Percentiles rank a stretch among this genome's conserved stretches.
These are phyloP conservation scores for Brachyalestes nurse DNA, from an alignment of 2,797 vertebrate genomes.

Conservation along the genomic window DNA sequence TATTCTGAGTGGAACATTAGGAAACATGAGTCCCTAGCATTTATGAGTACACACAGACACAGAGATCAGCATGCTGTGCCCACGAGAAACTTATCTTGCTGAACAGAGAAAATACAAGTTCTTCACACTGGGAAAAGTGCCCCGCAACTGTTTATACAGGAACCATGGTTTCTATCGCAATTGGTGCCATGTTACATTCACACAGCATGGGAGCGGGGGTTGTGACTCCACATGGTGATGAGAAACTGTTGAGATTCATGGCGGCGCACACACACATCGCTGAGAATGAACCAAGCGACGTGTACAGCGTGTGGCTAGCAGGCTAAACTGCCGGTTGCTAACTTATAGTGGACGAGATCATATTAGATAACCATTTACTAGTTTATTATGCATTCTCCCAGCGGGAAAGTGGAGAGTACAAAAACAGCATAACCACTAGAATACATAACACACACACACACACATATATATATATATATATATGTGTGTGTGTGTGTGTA, in stretches of 20 bases:
- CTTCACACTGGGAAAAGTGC: neutral
- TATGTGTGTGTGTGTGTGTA: no score
- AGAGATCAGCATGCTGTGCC: conserved; percentile 16
- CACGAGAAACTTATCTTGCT: neutral
- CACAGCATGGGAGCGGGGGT: conserved; percentile 32
- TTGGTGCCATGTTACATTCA: conserved; percentile 40
- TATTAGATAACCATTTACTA: no score
- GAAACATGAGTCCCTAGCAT: neutral
- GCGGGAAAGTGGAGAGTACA: no score
- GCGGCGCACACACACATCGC: conserved; percentile 55
- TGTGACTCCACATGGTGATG: conserved; percentile 31
- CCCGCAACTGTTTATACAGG: conserved; percentile 1
- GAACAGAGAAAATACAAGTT: neutral
- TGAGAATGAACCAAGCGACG: conserved; percentile 62
- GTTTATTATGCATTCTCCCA: no score
- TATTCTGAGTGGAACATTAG: neutral
- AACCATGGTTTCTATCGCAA: conserved; percentile 27
- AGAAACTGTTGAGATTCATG: conserved; percentile 12
- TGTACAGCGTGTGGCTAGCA: conserved; percentile 56
- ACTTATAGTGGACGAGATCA: no score
- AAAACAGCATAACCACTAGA: no score
- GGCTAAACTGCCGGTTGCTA: neutral
- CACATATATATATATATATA: no score
- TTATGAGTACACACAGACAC: conserved; percentile 4
- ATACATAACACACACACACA: no score